Percentiles rank a stretch among this genome's conserved stretches.
Conservation (phyloP, 2,797 vertebrate species). For the Lindbergichthys nudifrons region DNA sequence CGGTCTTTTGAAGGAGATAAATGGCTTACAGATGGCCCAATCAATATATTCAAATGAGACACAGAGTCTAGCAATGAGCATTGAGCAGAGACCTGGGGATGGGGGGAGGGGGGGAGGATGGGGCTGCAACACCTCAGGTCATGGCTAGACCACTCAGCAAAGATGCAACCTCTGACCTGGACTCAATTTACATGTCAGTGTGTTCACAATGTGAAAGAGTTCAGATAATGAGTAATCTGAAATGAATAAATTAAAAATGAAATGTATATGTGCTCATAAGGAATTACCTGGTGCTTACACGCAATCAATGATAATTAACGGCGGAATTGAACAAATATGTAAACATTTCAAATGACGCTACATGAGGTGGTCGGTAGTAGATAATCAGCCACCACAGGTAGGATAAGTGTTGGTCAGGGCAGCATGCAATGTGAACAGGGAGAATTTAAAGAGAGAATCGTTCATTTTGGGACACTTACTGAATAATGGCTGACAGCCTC, state of each 20-base stretch:
- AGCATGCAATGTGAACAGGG: neutral
- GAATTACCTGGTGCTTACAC: too few relatives aligned
- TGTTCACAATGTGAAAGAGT: constrained; percentile 2
- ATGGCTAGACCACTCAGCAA: constrained; percentile 55
- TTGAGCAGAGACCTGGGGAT: constrained; percentile 47
- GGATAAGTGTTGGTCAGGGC: too few relatives aligned
- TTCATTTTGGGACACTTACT: neutral
- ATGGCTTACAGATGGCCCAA: constrained; percentile 89
- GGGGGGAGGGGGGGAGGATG: neutral
- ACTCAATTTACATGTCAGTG: constrained; percentile 17
- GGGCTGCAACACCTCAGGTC: constrained; percentile 61
- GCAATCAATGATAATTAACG: too few relatives aligned
- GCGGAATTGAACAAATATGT: neutral
- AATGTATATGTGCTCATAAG: too few relatives aligned
- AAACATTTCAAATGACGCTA: neutral
- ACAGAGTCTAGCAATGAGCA: constrained; percentile 74
- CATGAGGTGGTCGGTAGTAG: too few relatives aligned
- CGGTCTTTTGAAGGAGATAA: constrained; percentile 88
- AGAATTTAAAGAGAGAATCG: neutral
- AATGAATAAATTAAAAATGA: neutral
- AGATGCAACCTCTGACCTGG: constrained; percentile 42
- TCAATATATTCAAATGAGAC: constrained; percentile 90
- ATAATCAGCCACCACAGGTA: neutral
- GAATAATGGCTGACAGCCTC: too few relatives aligned
- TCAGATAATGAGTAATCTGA: neutral